Evolutionary conservation across 2,888 invertebrate genomes (phyloP).

Genomic region (Caenorhabditis afra): DNA sequence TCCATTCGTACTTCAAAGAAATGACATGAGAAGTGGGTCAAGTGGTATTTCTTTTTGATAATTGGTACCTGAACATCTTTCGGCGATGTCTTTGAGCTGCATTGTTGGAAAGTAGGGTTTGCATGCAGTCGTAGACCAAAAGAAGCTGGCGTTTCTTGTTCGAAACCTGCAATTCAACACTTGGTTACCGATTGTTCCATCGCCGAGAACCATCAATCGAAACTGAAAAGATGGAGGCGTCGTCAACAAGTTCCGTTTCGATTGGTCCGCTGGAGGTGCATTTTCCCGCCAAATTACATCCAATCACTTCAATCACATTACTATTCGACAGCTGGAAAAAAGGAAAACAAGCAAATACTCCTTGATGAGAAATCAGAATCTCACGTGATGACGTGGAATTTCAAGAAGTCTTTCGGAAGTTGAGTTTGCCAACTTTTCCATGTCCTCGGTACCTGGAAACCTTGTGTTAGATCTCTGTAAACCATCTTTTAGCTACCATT

Average conservation of each 20-base stretch:
- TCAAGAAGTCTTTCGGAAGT: constrained; percentile 45
- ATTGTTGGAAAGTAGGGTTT: constrained; percentile 50
- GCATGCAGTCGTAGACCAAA: constrained; percentile 51
- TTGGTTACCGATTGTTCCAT: neutral
- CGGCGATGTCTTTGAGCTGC: constrained; percentile 41
- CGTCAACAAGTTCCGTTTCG: constrained; percentile 38
- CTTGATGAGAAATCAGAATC: neutral
- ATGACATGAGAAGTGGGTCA: constrained; percentile 8
- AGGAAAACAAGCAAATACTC: neutral
- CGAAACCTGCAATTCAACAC: constrained; percentile 15
- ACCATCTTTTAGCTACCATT: no score
- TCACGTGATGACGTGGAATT: constrained; percentile 45
- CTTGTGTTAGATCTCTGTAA: no score
- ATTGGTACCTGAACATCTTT: constrained; percentile 55
- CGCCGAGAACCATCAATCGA: constrained; percentile 50
- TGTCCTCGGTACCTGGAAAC: constrained; percentile 30
- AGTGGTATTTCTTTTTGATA: no score
- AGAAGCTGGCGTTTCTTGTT: constrained; percentile 54
- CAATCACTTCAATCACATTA: constrained; percentile 41
- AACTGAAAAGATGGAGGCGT: constrained; percentile 42
- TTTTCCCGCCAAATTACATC: constrained; percentile 61
- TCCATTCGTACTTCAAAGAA: constrained; percentile 55
- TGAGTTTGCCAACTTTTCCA: constrained; percentile 30
- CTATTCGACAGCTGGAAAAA: constrained; percentile 30
- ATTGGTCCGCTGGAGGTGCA: constrained; percentile 54